These are phyloP conservation scores for Drosophila tani DNA, from an alignment of 1,140 invertebrate genomes.

Conservation along the genomic window DNA sequence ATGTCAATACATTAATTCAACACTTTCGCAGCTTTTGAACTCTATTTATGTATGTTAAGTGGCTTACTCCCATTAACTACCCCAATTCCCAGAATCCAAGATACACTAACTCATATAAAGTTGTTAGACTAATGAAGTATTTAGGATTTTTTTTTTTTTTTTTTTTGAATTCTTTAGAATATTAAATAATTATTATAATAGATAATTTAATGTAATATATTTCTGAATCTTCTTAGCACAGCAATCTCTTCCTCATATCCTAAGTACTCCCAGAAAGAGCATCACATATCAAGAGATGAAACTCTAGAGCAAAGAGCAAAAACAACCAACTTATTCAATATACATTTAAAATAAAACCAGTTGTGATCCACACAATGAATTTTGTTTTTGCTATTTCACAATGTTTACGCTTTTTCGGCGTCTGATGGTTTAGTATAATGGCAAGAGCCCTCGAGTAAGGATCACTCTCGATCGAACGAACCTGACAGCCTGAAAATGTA, in stretches of 20 bases:
- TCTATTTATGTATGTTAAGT: slow-evolving; percentile 1
- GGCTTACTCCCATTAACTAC: not conserved
- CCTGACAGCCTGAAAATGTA: slow-evolving; percentile 37
- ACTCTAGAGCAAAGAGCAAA: slow-evolving; percentile 31
- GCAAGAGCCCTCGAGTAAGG: slow-evolving; percentile 46
- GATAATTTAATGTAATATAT: not conserved
- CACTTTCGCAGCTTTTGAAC: slow-evolving; percentile 1
- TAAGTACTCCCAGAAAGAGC: slow-evolving; percentile 7
- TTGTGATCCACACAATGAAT: slow-evolving; percentile 26
- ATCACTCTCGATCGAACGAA: slow-evolving; percentile 13
- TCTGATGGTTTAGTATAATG: slow-evolving; percentile 35
- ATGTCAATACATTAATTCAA: slow-evolving; percentile 28
- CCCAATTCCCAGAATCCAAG: not conserved
- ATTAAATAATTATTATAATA: too few relatives aligned
- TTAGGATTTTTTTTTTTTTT: not conserved
- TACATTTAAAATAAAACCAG: slow-evolving; percentile 47
- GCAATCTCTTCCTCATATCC: not conserved
- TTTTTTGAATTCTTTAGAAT: not conserved
- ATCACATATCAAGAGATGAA: slow-evolving; percentile 13
- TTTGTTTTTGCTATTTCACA: slow-evolving; percentile 32
- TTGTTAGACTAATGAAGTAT: too few relatives aligned
- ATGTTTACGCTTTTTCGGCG: slow-evolving; percentile 13
- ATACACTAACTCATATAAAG: not conserved
- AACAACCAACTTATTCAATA: slow-evolving; percentile 19
- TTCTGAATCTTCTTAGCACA: too few relatives aligned